A percentile compares a stretch with the other conserved stretches of the same genome.
Evolutionary conservation across 35 echinoderm and acorn worm species (phyloP).

Genomic region (Amphiura filiformis): DNA sequence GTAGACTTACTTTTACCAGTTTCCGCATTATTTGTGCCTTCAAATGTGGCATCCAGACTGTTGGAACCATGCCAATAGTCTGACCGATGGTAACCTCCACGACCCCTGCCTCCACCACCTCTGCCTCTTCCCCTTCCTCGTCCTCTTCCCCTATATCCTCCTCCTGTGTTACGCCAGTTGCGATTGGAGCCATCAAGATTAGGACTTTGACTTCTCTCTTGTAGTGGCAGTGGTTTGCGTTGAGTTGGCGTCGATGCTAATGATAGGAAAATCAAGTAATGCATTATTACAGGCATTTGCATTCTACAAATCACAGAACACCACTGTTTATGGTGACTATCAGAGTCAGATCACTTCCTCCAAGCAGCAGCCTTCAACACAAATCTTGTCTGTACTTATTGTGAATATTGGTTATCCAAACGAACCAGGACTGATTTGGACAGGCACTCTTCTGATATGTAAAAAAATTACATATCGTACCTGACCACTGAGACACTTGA

Average conservation of each 20-base stretch:
- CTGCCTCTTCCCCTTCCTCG: slow-evolving; percentile 75
- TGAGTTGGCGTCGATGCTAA: background rate
- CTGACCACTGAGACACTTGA: no score
- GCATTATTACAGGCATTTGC: no score
- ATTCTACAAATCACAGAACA: no score
- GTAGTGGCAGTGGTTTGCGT: slow-evolving; percentile 8
- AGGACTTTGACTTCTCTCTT: slow-evolving; percentile 53
- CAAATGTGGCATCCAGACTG: background rate
- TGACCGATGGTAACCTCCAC: slow-evolving; percentile 49
- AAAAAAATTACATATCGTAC: no score
- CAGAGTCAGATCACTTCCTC: no score
- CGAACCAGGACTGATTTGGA: no score
- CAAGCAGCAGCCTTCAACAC: no score
- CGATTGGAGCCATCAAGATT: slow-evolving; percentile 28
- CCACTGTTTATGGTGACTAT: no score
- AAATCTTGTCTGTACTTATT: no score
- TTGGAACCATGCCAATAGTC: slow-evolving; percentile 38
- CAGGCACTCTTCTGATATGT: no score
- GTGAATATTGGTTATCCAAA: no score
- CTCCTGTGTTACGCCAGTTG: slow-evolving; percentile 35
- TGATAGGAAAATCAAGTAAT: no score
- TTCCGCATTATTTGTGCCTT: background rate
- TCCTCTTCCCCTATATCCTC: slow-evolving; percentile 61
- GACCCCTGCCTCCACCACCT: slow-evolving; percentile 41
- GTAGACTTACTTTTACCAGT: background rate